Percentiles rank a stretch among this genome's conserved stretches.
phyloP scores from a whole-genome alignment of 1,140 invertebrate genomes.

The Eubasilissa regina region DNA sequence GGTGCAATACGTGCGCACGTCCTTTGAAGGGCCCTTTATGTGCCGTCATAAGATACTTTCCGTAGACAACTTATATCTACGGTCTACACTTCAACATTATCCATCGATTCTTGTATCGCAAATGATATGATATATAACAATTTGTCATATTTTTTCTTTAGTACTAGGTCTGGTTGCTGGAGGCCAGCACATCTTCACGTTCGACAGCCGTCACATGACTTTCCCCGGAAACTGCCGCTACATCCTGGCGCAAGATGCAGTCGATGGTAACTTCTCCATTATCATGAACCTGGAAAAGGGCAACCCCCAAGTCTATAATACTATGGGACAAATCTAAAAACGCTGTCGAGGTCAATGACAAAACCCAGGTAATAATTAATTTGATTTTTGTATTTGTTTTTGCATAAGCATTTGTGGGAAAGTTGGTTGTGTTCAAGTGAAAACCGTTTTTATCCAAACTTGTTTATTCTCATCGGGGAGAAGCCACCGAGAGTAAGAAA shows the following conservation, averaged over 20 bases:
- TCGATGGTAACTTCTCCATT: constrained; percentile 85
- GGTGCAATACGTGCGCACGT: too few species aligned
- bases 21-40: too few species aligned
- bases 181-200: constrained; percentile 88
- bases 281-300: constrained; percentile 76
- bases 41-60: too few species aligned
- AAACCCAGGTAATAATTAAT: constrained; percentile 70
- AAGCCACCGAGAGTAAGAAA: too few species aligned
- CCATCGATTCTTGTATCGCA: not conserved
- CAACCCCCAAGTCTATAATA: constrained; percentile 73
- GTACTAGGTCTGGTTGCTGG: constrained; percentile 81
- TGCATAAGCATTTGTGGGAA: too few species aligned
- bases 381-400: too few species aligned
- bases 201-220: constrained; percentile 85
- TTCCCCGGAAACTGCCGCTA: constrained; percentile 89
- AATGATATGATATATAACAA: not conserved
- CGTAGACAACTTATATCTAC: too few species aligned
- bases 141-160: constrained; percentile 61
- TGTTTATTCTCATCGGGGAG: too few species aligned
- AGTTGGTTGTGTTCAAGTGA: too few species aligned
- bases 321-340: constrained; percentile 75
- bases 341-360: constrained; percentile 76
- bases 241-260: constrained; percentile 86
- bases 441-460: too few species aligned
- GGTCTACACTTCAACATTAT: too few species aligned